Base-by-base conservation (phyloP, 2,888 invertebrate species). In the Aspidapion aeneum region DNA sequence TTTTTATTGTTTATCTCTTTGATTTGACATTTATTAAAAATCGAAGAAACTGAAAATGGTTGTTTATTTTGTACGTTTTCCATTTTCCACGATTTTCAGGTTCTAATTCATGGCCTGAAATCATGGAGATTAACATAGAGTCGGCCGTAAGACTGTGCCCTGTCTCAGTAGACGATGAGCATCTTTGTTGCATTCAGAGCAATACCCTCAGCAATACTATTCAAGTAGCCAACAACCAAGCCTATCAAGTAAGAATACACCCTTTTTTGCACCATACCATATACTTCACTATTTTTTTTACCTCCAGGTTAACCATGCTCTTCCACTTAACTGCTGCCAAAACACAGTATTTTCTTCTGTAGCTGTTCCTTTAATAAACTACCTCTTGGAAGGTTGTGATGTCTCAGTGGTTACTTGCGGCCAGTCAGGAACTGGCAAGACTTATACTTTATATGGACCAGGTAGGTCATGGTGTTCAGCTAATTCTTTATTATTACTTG, bases 61-160 rank as follows among this genome's bases (percentile, higher is more conserved):
- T n/a, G n/a, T n/a, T n/a, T n/a, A n/a, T n/a, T n/a, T n/a, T n/a
- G n/a, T n/a, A n/a, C n/a, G n/a, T n/a, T n/a, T n/a, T n/a, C n/a
- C n/a, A n/a, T n/a, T n/a, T n/a, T n/a, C n/a, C n/a, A n/a, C n/a
- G n/a, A n/a, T n/a, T n/a, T n/a, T n/a, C n/a, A n/a, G n/a, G n/a
- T n/a, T n/a, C n/a, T n/a, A n/a, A n/a, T n/a, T n/a, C n/a, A n/a
- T n/a, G n/a, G n/a, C 35, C 35, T 52, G 5, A 52, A 52, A 19
- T n/a, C 3, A 90, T 90, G 89, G 89, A 89, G 82, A 85, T 87
- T 69, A 87, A 87, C 66, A 86, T 90, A 66, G 89, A 89, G 84
- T 88, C 89, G 66, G 89, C 89, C 19, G 86, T 89, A 61, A 82
- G 89, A 67, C 80, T 90, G 63, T 86, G 83, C 73, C 87, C 88